Evolutionary conservation across 2,888 invertebrate genomes (phyloP), one percentile per base, ranked within the genome.

Genomic region (Belgica antarctica): DNA sequence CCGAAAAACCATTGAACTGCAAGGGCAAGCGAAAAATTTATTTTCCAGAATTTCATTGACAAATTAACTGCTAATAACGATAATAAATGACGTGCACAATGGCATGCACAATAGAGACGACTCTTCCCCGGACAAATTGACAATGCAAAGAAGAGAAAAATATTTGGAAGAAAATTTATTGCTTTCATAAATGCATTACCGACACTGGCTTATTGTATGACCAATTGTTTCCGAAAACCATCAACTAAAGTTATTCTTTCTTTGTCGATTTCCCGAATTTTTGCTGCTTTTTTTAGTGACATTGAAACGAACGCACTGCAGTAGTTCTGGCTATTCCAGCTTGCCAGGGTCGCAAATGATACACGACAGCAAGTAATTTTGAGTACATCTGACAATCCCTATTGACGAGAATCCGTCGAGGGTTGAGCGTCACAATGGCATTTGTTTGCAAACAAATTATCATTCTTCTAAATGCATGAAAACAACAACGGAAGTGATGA

Each of bases 341-440:
- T 52, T 52, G 52, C 52, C 52, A 22, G 19, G 22, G 12, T 1
- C 12, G 52, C 52, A 27, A 22, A 61, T 5, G 7, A 12, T 19
- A 24, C 1, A 61, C 12, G 24, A 61, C 5, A 57, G 57, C 24
- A n/a, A 61, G 5, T 19, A 24, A 8, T 36, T 61, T 46, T 10
- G 59, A 25, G n/a, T 47, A 15, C 47, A 57, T 31, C 34, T 36
- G 28, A 57, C 31, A 25, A 88, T 77, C 47, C 83, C n/a, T n/a
- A n/a, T n/a, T n/a, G 76, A 3, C 87, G 78, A 0, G 87, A 89
- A 71, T n/a, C 90, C 85, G 2, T 52, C 57, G 31, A 52, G 57
- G 57, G 57, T 68, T 68, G 7, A 8, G n/a, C 31, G n/a, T 57
- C 17, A 68, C 57, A 34, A 52, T 68, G 27, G 27, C 59, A 59